These are phyloP conservation scores for Strigamia crassipes DNA, from an alignment of 2,888 invertebrate species.

Conservation along the genomic window DNA sequence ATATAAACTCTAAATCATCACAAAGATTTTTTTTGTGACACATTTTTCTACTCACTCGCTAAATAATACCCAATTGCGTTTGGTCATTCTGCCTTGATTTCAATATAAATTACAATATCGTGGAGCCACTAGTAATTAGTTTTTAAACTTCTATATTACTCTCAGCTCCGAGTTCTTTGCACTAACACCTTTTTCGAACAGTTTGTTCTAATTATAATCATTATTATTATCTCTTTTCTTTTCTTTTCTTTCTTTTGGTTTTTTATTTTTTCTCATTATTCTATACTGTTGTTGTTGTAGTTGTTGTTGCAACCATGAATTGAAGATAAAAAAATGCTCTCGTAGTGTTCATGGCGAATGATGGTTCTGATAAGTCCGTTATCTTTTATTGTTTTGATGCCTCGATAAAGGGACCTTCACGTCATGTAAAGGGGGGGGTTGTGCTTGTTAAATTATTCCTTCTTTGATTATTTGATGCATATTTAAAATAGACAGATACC, in stretches of 20 bases:
- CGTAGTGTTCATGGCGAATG: neutral
- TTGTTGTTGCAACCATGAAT: neutral
- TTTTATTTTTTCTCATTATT: too few relatives aligned
- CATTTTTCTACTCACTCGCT: constrained; percentile 47
- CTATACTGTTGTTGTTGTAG: too few relatives aligned
- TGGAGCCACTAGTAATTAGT: constrained; percentile 21
- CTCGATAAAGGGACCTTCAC: neutral
- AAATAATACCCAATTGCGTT: constrained; percentile 45
- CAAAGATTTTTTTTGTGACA: constrained; percentile 45
- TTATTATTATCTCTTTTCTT: neutral
- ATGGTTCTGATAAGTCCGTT: neutral
- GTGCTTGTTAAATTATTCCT: neutral
- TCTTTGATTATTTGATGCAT: constrained; percentile 43
- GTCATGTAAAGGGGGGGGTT: neutral
- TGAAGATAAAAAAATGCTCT: neutral
- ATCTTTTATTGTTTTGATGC: neutral
- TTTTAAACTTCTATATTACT: constrained; percentile 21
- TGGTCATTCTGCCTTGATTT: constrained; percentile 39
- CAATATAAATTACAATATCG: constrained; percentile 44
- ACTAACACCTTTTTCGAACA: constrained; percentile 24
- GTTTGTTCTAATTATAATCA: neutral
- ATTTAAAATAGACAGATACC: constrained; percentile 46
- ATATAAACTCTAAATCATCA: constrained; percentile 42
- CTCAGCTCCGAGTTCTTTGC: constrained; percentile 14
- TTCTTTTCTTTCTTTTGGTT: neutral